Conservation (phyloP, 2,797 vertebrate species). For the Sebastolobus alascanus region DNA sequence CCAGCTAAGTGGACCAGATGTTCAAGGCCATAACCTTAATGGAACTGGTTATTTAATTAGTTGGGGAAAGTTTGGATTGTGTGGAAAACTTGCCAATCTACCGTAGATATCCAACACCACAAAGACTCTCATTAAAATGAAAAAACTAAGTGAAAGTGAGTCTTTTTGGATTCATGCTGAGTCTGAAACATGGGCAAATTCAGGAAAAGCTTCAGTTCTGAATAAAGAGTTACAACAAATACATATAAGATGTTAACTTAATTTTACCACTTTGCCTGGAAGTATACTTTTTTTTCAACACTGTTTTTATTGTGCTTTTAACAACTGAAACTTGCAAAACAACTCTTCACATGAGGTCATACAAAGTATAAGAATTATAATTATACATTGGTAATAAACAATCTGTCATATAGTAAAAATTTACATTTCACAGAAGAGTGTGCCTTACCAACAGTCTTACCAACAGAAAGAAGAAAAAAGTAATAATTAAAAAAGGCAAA, state of each 20-base stretch:
- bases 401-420: too few relatives aligned
- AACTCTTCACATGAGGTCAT: too few relatives aligned
- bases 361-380: too few relatives aligned
- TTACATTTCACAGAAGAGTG: too few relatives aligned
- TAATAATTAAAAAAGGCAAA: too few relatives aligned
- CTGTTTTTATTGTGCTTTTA: too few relatives aligned
- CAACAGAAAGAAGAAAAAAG: too few relatives aligned
- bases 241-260: background rate
- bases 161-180: background rate
- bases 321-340: too few relatives aligned
- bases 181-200: background rate
- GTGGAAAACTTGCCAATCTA: slow-evolving; percentile 1
- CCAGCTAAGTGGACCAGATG: slow-evolving; percentile 37
- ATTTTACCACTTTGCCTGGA: background rate
- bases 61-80: slow-evolving; percentile 22
- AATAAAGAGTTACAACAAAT: background rate
- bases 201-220: background rate
- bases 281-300: background rate
- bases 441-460: too few relatives aligned
- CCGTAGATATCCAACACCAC: background rate
- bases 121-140: background rate
- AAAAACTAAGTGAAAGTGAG: background rate
- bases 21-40: slow-evolving; percentile 35
- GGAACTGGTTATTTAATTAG: slow-evolving; percentile 18
- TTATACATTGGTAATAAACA: too few relatives aligned